Evolutionary conservation across 2,797 vertebrate genomes (phyloP), one percentile per base, ranked within the genome.

Genomic region (Sparus aurata): DNA sequence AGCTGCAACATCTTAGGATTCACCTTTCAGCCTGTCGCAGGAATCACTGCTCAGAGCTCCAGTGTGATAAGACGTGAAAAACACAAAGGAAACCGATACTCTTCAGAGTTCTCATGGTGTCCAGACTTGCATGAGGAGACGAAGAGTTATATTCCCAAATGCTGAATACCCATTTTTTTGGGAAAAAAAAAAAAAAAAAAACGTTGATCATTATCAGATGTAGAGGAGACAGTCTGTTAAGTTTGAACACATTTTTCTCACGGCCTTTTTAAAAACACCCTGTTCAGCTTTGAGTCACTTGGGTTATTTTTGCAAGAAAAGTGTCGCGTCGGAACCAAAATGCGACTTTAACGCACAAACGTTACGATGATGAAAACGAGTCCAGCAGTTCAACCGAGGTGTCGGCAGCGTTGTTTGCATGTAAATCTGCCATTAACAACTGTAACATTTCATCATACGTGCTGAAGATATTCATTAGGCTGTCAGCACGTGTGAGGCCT

Each of bases 191-290:
- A 57, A 68, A 45, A 47, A 63, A 67, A 57, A 12, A 68, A 58
- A 43, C 11, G 53, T 18, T 81, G 73, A 91, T 90, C 55, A 73
- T 76, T 86, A 23, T 89, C 89, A 92, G 78, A 91, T 91, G 88
- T 84, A 34, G 50, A 70, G 49, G 45, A 73, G 10, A 43, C 12
- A 6, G 61, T 64, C 43, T 45, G 68, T 75, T 67, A 71, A 54
- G n/a, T 81, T 68, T 78, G 62, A 81, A 64, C 52, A 67, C 67
- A 66, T 60, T 72, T 57, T 67, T 63, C 38, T 55, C 53, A 57
- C 8, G 1, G 25, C 4, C 1, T 16, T 66, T 38, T 43, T 3
- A 45, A 30, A n/a, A 18, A 57, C 15, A 23, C 2, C 7, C 16
- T 9, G 0, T 8, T 57, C 2, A 17, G 11, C n/a, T 62, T 34